Evolutionary conservation across 2,888 invertebrate genomes (phyloP).

Genomic region (Spilarctia lutea): DNA sequence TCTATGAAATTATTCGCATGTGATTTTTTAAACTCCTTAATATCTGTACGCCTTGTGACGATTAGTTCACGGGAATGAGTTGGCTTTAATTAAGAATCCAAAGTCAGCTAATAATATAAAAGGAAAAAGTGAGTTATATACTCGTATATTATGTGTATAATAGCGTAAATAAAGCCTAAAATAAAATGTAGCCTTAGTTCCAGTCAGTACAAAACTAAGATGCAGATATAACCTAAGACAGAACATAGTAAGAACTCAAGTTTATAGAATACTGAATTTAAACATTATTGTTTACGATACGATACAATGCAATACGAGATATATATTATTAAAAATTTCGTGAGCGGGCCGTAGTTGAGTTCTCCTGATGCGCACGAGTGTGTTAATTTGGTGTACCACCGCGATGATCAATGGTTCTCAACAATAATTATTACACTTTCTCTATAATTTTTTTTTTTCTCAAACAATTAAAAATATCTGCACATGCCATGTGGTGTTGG

Average conservation of each 20-base stretch:
- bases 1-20: too few relatives aligned
- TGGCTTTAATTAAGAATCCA: neutral
- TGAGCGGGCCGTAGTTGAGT: constrained; percentile 64
- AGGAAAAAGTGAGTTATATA: neutral
- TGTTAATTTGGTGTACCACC: constrained; percentile 85
- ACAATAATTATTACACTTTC: constrained; percentile 52
- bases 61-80: neutral
- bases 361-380: constrained; percentile 71
- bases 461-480: neutral
- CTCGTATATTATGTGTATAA: neutral
- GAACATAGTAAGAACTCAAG: neutral
- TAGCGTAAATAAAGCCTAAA: too few relatives aligned
- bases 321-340: neutral
- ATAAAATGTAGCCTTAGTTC: neutral
- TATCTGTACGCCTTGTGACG: neutral
- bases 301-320: too few relatives aligned
- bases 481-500: neutral
- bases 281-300: too few relatives aligned
- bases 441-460: constrained; percentile 21
- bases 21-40: too few relatives aligned
- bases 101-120: neutral
- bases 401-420: constrained; percentile 77
- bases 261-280: neutral
- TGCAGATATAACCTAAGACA: neutral
- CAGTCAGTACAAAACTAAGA: neutral